Percentiles rank a stretch among this genome's conserved stretches.
Conservation (phyloP, 2,888 invertebrate species). For the Rhodophaea formosa region DNA sequence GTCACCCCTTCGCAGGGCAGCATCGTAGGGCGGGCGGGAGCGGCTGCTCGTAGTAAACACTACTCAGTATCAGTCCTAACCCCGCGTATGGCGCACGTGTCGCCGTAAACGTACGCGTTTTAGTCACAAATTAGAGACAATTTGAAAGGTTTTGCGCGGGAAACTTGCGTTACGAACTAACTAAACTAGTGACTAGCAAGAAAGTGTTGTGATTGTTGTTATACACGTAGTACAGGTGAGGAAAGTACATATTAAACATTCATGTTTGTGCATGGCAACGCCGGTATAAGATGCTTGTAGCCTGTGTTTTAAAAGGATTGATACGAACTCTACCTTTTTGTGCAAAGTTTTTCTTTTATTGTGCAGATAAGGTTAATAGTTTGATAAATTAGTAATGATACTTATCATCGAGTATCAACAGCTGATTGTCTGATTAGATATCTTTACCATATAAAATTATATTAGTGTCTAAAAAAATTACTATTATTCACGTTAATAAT, state of each 20-base stretch:
- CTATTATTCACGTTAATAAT: too few relatives aligned
- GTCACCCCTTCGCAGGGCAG: constrained; percentile 19
- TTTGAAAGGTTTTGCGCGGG: constrained; percentile 10
- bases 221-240: neutral
- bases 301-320: constrained; percentile 9
- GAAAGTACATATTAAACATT: constrained; percentile 13
- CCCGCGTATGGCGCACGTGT: constrained; percentile 19
- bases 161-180: constrained; percentile 7
- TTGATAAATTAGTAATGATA: neutral
- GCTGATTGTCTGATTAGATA: too few relatives aligned
- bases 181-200: constrained; percentile 17
- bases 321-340: neutral
- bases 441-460: too few relatives aligned
- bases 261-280: constrained; percentile 11
- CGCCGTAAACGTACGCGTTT: neutral
- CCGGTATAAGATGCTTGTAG: constrained; percentile 1
- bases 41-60: constrained; percentile 21
- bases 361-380: neutral
- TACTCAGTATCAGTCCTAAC: constrained; percentile 8
- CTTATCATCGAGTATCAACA: too few relatives aligned
- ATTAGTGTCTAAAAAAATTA: too few relatives aligned
- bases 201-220: neutral
- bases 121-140: constrained; percentile 1
- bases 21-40: constrained; percentile 24
- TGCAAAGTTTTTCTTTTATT: neutral